Conservation (phyloP, 2,888 invertebrate genomes). For the Penaeus monodon region DNA sequence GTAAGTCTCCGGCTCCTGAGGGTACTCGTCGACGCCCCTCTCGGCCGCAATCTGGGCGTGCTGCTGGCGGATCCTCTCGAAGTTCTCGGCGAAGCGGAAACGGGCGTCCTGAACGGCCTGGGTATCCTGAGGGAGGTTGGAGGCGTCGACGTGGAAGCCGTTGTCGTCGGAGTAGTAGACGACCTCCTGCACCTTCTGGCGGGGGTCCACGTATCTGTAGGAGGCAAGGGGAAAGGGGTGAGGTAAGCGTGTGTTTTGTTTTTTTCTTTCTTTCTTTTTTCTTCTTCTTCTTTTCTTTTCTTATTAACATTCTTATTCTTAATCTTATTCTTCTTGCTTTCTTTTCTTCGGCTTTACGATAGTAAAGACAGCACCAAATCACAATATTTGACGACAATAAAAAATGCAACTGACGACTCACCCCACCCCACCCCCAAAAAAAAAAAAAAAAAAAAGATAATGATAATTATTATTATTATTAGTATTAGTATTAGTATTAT, state of each 20-base stretch:
- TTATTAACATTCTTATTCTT: background rate
- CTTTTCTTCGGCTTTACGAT: background rate
- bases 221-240: conserved; percentile 4
- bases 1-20: background rate
- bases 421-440: no score
- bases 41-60: conserved; percentile 61
- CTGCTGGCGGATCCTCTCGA: conserved; percentile 58
- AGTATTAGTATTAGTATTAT: no score
- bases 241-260: background rate
- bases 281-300: background rate
- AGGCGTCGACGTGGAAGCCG: conserved; percentile 62
- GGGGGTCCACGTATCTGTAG: conserved; percentile 61
- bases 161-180: conserved; percentile 62
- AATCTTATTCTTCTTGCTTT: background rate
- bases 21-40: conserved; percentile 32
- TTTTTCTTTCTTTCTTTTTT: background rate
- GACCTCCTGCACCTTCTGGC: conserved; percentile 58
- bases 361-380: no score
- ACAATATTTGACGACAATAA: no score
- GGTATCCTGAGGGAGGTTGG: conserved; percentile 63
- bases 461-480: no score
- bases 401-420: no score
- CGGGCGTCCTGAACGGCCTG: conserved; percentile 48
- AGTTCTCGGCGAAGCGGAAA: conserved; percentile 38
- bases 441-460: no score